Evolutionary conservation across 2,113 vertebrate genomes (phyloP).

Genomic region (Tautogolabrus adspersus): DNA sequence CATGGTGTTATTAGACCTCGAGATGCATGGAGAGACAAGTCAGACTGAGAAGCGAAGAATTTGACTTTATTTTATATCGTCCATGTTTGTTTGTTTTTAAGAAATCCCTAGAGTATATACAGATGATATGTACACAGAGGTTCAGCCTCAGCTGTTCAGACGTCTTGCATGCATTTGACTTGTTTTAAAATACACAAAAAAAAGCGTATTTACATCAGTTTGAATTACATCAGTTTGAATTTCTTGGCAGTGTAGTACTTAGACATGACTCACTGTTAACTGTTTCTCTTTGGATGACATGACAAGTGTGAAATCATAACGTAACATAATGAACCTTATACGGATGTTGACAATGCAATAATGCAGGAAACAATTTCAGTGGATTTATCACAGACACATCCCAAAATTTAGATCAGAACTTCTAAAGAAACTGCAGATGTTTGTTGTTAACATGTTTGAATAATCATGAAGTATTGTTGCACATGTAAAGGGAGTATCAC

Average conservation of each 20-base stretch:
- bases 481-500: conserved; percentile 5
- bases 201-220: conserved; percentile 79
- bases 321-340: neutral
- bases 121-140: conserved; percentile 88
- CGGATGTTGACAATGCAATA: neutral
- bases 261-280: conserved; percentile 48
- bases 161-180: conserved; percentile 85
- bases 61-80: conserved; percentile 71
- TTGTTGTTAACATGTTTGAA: neutral
- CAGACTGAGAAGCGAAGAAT: conserved; percentile 64
- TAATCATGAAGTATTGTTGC: neutral
- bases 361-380: neutral
- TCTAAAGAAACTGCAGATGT: neutral
- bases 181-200: conserved; percentile 78
- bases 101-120: conserved; percentile 87
- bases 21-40: conserved; percentile 8
- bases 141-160: conserved; percentile 65
- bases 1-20: neutral
- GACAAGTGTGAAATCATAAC: neutral
- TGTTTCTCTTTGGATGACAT: conserved; percentile 29
- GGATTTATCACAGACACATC: neutral
- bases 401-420: neutral
- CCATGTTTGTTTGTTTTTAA: conserved; percentile 64
- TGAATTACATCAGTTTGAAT: conserved; percentile 75
- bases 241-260: conserved; percentile 71